These are phyloP conservation scores for Lordiphosa clarofinis DNA, from an alignment of 1,140 invertebrate genomes.

Conservation along the genomic window DNA sequence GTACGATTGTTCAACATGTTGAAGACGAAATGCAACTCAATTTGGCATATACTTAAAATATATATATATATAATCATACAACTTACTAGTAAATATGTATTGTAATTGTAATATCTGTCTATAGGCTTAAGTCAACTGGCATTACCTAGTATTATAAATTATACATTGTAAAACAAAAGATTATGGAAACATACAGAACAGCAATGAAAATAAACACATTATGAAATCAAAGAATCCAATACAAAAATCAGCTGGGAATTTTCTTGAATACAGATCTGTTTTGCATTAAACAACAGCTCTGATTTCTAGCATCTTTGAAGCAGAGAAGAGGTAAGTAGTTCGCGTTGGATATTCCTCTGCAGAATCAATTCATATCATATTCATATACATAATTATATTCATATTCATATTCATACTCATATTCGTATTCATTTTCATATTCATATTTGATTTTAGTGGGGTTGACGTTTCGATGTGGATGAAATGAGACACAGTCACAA, in stretches of 20 bases:
- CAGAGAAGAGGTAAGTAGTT: no score
- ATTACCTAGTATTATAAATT: conserved; percentile 72
- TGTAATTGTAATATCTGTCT: conserved; percentile 54
- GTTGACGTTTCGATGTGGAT: no score
- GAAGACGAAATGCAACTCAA: conserved; percentile 47
- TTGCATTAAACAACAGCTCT: no score
- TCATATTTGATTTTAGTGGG: no score
- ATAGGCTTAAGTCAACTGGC: conserved; percentile 60
- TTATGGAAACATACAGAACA: conserved; percentile 45
- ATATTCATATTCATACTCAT: no score
- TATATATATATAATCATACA: conserved; percentile 11
- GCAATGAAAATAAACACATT: conserved; percentile 65
- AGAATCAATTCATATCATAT: no score
- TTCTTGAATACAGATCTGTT: no score
- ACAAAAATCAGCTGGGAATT: background rate
- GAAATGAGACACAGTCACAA: no score
- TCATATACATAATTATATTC: no score
- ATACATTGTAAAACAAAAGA: conserved; percentile 50
- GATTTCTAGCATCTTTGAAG: no score
- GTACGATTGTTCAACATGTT: conserved; percentile 33
- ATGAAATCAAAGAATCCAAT: conserved; percentile 53
- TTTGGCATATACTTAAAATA: conserved; percentile 35
- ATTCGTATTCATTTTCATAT: no score
- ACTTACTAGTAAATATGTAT: conserved; percentile 37
- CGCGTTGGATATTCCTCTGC: no score